phyloP scores from a whole-genome alignment of 2,797 vertebrate species.

The Antennarius maculatus region DNA sequence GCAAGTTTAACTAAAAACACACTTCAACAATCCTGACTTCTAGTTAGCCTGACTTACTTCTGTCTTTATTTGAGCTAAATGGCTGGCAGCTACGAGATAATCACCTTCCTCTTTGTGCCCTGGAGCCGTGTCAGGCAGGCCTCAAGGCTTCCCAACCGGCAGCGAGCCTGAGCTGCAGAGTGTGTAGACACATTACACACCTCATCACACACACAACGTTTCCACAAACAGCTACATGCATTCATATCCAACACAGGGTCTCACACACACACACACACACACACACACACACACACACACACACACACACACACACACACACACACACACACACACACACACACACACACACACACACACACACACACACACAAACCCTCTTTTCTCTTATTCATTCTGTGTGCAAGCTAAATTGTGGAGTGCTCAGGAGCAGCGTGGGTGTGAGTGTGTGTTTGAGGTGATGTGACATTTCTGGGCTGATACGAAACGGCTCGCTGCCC shows the following conservation, averaged over 20 bases:
- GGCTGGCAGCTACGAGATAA: conserved; percentile 85
- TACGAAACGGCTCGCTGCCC: conserved; percentile 76
- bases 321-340: no score
- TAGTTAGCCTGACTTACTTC: conserved; percentile 66
- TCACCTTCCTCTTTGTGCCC: conserved; percentile 80
- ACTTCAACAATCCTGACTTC: conserved; percentile 52
- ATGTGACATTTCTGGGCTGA: conserved; percentile 80
- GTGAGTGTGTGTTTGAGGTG: conserved; percentile 54
- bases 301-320: conserved; percentile 16
- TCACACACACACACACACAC: conserved; percentile 8
- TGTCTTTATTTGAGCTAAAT: conserved; percentile 74
- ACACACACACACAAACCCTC: conserved; percentile 16
- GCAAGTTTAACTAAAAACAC: conserved; percentile 47
- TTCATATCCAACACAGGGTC: conserved; percentile 12
- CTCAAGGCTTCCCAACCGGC: conserved; percentile 68
- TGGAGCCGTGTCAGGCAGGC: conserved; percentile 76
- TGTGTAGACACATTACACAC: conserved; percentile 62
- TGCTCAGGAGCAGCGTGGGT: conserved; percentile 46
- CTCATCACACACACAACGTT: conserved; percentile 53
- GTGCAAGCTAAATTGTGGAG: conserved; percentile 58
- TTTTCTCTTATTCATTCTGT: conserved; percentile 37
- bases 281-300: no score
- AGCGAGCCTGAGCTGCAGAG: conserved; percentile 56
- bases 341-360: conserved; percentile 8
- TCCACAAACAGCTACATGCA: conserved; percentile 46